Base-by-base conservation (phyloP, 1,140 invertebrate genomes). In the Drosophila tristis region DNA sequence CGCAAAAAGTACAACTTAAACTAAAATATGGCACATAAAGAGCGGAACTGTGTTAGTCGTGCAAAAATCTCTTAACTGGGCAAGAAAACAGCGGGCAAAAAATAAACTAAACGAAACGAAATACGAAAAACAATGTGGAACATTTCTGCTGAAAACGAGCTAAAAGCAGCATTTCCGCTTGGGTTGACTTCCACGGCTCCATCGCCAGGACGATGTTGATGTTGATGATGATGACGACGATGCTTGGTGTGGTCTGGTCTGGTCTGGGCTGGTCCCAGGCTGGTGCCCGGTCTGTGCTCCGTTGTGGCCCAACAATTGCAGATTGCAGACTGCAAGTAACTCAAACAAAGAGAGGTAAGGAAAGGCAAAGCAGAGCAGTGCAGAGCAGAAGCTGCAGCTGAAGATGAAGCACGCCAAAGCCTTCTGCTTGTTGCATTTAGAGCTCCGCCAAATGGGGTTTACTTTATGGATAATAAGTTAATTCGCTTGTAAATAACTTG, bases 401-500 rank as follows among this genome's bases (percentile, higher is more conserved):
- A 11, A 53, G 54, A 48, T 11, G 31, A 11, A 53, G 54, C 51
- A 65, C 66, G 71, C 35, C 71, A 59, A 59, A 75, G 56, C 53
- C 54, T 55, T 56, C 63, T 71, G 78, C 68, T 78, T 81, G 82
- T 89, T 86, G 84, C 82, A 78, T 75, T 82, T 75, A 74, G 66
- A 82, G 65, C 77, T 62, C 74, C 73, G 74, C 61, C 63, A 82
- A 86, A 86, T 89, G 82, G 76, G 79, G 84, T 89, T 87, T 89
- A 82, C 82, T 89, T 89, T 89, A 89, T 78, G 82, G 84, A 82
- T 87, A 87, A 87, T 87, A 89, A 75, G 78, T 79, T 87, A 87
- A 87, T 87, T 89, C 84, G 82, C 79, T 87, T 87, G 79, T 89
- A 76, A 87, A 89, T 89, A 82, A 87, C 65, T 89, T 87, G 82